phyloP scores from a whole-genome alignment of 2,113 vertebrate species.

The Gadus chalcogrammus region DNA sequence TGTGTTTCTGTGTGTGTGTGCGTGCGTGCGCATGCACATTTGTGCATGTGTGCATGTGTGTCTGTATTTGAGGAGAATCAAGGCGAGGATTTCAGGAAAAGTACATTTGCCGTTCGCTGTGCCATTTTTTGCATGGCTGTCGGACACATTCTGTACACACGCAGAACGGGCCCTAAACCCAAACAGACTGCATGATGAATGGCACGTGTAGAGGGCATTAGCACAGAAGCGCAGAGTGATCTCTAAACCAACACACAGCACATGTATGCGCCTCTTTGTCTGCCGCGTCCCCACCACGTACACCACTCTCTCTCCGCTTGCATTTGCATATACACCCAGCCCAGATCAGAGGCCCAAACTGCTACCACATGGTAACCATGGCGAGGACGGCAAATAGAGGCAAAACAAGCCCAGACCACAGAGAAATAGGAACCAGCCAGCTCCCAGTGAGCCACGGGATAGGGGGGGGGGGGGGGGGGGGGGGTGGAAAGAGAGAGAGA shows the following conservation, averaged over 20 bases:
- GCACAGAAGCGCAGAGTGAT: conserved; percentile 22
- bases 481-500: conserved; percentile 7
- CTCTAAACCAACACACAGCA: conserved; percentile 50
- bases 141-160: neutral
- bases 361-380: conserved; percentile 73
- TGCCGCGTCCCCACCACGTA: conserved; percentile 20
- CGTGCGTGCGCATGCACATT: neutral
- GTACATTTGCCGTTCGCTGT: neutral
- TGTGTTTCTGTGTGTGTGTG: neutral
- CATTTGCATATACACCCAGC: conserved; percentile 68
- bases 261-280: conserved; percentile 53
- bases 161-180: conserved; percentile 21
- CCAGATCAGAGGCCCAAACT: conserved; percentile 62
- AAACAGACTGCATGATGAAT: conserved; percentile 44
- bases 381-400: conserved; percentile 64
- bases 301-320: conserved; percentile 38
- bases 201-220: conserved; percentile 25
- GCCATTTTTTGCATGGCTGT: neutral
- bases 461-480: too few relatives aligned
- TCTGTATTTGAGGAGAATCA: neutral
- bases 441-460: conserved; percentile 33
- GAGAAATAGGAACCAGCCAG: conserved; percentile 64
- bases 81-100: neutral
- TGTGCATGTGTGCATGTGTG: conserved; percentile 2
- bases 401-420: conserved; percentile 69